Evolutionary conservation across 2,888 invertebrate genomes (phyloP).

Genomic region (Sipunculus nudus): DNA sequence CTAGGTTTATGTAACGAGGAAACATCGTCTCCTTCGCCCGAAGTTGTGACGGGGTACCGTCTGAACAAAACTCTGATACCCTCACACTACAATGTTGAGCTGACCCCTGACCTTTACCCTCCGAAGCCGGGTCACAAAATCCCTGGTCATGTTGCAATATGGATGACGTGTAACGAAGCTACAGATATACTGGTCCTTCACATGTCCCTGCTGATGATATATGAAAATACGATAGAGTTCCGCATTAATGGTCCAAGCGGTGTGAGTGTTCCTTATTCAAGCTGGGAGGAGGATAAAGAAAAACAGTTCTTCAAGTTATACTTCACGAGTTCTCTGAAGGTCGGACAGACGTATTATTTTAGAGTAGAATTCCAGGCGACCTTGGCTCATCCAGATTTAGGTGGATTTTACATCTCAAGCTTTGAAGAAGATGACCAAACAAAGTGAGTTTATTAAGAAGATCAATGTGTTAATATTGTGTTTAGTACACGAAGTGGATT

Average conservation of each 20-base stretch:
- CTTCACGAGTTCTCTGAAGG: background rate
- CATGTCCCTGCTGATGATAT: background rate
- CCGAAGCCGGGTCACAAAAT: conserved; percentile 1
- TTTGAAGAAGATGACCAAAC: background rate
- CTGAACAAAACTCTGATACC: conserved; percentile 11
- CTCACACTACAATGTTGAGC: conserved; percentile 10
- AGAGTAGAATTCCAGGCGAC: conserved; percentile 9
- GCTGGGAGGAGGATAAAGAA: conserved; percentile 10
- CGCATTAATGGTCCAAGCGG: background rate
- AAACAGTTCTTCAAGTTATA: conserved; percentile 9
- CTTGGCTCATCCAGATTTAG: background rate
- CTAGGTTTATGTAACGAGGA: no score
- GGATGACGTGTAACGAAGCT: conserved; percentile 6
- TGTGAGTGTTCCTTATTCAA: background rate
- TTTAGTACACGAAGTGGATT: no score
- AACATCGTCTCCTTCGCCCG: background rate
- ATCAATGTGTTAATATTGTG: no score
- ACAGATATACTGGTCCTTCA: conserved; percentile 8
- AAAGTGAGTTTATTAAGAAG: no score
- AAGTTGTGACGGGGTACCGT: conserved; percentile 1
- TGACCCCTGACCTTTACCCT: background rate
- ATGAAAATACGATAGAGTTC: background rate
- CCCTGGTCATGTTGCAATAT: conserved; percentile 4
- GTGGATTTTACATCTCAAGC: conserved; percentile 10
- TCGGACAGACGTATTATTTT: background rate